phyloP scores from a whole-genome alignment of 1,140 invertebrate genomes.

The Pseudomyrmex concolor region DNA sequence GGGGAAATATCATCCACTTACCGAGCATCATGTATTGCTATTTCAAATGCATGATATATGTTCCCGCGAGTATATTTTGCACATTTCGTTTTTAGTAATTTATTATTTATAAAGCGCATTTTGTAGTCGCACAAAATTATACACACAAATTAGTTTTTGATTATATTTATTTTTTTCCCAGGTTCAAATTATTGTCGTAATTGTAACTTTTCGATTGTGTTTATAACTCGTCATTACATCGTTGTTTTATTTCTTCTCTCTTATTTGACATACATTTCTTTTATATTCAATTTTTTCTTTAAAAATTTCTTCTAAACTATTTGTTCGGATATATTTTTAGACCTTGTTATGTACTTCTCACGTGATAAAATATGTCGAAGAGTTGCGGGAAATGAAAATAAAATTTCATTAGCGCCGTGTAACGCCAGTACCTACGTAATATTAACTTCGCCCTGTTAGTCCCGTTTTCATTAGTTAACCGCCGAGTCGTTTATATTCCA shows the following conservation, averaged over 20 bases:
- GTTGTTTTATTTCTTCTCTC: too few relatives aligned
- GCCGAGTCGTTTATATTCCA: constrained; percentile 21
- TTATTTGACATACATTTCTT: too few relatives aligned
- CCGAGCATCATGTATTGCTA: background rate
- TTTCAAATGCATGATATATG: too few relatives aligned
- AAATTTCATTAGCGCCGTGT: constrained; percentile 39
- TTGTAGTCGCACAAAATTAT: too few relatives aligned
- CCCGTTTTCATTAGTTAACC: constrained; percentile 50
- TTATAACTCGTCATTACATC: too few relatives aligned
- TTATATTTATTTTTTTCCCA: too few relatives aligned
- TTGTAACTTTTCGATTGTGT: too few relatives aligned
- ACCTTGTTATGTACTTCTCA: background rate
- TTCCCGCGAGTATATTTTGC: too few relatives aligned
- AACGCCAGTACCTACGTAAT: background rate
- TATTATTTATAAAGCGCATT: too few relatives aligned
- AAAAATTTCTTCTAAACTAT: background rate
- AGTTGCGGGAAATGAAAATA: constrained; percentile 30
- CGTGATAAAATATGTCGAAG: background rate
- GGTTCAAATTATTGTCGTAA: too few relatives aligned
- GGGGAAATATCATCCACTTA: constrained; percentile 6
- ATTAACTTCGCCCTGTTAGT: constrained; percentile 28
- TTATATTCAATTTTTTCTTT: background rate
- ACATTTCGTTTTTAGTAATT: too few relatives aligned
- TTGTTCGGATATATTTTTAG: background rate
- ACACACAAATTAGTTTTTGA: too few relatives aligned